Base-by-base conservation (phyloP, 2,797 vertebrate species). In the Pogoniulus pusillus region DNA sequence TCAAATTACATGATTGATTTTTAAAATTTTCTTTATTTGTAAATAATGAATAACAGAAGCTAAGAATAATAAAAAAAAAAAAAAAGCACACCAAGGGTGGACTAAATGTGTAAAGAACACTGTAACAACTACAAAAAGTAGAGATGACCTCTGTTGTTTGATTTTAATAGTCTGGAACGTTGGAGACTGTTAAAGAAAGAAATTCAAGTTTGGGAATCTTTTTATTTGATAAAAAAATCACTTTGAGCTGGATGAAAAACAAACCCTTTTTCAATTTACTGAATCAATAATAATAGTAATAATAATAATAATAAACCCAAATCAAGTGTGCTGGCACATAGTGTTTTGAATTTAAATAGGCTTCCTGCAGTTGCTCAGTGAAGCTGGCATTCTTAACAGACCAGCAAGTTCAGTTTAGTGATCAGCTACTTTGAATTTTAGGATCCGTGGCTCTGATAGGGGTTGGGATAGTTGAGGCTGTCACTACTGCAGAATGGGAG, bases 381-480 rank as follows among this genome's bases (percentile, higher is more conserved):
- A 87, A 89, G 76, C 70, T 85, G 87, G 27, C 59, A 62, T 87
- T 95, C 86, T 94, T 94, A 91, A 93, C 89, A 89, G 72, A 85
- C 70, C 87, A 94, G 84, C 76, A 94, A 77, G 62, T 93, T 92
- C 58, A 62, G 35, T 79, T 93, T 91, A 90, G 82, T 81, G 87
- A 81, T 93, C 76, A 93, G 59, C 47, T 87, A 55, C 69, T 77
- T 65, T 13, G 16, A 3, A 6, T 59, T 82, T 91, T 80, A 94
- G 87, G 55, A 55, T 85, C 37, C 93, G 37, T 81, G 79, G 6
- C 45, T 85, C 41, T 82, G 75, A 57, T 62, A 90, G 59, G n/a
- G 90, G 74, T 2, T 65, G 13, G 22, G 75, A 71, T 89, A 60
- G 47, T 72, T 66, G 51, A 83, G 60, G 35, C 60, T 63, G 27